Percentiles rank a stretch among this genome's conserved stretches.
Conservation (phyloP, 2,113 vertebrate species). For the Physeter macrocephalus region DNA sequence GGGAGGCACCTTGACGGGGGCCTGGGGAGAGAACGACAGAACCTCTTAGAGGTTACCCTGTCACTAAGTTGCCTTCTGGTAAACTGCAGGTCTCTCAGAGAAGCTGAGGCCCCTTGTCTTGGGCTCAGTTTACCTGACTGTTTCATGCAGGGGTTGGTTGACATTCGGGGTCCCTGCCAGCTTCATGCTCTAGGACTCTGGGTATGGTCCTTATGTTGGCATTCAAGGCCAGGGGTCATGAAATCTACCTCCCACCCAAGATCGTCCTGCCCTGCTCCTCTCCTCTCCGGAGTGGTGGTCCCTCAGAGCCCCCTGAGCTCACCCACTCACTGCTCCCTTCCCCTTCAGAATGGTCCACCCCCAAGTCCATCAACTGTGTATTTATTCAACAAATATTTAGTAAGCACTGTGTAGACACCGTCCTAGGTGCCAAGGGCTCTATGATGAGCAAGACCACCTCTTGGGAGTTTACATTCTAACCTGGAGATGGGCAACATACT, state of each 20-base stretch:
- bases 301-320: not conserved
- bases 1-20: conserved; percentile 62
- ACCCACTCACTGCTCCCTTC: too few relatives aligned
- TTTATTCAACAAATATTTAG: not conserved
- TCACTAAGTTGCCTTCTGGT: not conserved
- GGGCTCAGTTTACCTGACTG: not conserved
- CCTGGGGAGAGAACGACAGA: conserved; percentile 17
- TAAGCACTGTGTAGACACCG: not conserved
- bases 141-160: fast-evolving
- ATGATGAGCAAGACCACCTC: not conserved
- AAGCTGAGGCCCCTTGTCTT: not conserved
- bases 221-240: not conserved
- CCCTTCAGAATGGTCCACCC: not conserved
- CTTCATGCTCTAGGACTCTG: not conserved
- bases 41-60: not conserved
- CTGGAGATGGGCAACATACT: not conserved
- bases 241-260: not conserved
- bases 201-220: not conserved
- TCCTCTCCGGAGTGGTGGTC: not conserved
- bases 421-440: not conserved
- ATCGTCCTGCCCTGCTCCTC: not conserved
- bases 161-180: not conserved
- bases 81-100: not conserved
- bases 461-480: not conserved
- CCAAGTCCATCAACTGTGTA: not conserved